Evolutionary conservation across 2,113 vertebrate species (phyloP).

Genomic region (Hydrolagus affinis): DNA sequence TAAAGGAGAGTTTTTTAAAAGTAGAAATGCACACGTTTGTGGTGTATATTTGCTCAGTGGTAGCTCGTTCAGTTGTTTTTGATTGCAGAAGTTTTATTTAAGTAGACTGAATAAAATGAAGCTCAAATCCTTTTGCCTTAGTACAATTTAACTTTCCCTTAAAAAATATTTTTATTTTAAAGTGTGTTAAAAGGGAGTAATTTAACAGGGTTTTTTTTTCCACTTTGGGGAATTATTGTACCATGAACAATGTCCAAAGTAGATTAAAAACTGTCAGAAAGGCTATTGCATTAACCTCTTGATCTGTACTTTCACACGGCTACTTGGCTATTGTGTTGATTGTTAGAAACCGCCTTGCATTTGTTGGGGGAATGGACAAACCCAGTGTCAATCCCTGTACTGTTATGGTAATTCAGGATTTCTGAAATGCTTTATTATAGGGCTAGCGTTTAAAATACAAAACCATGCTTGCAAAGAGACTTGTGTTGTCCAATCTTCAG

Average conservation of each 20-base stretch:
- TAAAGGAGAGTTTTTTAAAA: no score
- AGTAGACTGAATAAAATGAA: neutral
- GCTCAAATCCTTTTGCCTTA: neutral
- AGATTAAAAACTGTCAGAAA: neutral
- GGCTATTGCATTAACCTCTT: neutral
- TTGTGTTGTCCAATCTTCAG: neutral
- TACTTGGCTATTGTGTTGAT: neutral
- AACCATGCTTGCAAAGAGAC: neutral
- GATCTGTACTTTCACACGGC: neutral
- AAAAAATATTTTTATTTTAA: neutral
- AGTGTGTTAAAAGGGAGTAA: neutral
- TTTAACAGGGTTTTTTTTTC: neutral
- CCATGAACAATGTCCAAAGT: neutral
- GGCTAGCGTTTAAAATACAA: neutral
- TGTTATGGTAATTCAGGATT: neutral
- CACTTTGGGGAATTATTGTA: neutral
- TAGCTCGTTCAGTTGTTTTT: neutral
- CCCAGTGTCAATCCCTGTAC: neutral
- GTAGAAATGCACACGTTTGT: neutral
- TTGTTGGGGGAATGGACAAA: neutral
- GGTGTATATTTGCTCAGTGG: neutral
- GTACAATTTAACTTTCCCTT: neutral
- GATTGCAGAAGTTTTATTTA: neutral
- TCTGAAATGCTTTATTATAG: neutral
- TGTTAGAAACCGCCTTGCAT: neutral